Evolutionary conservation across 2,888 invertebrate genomes (phyloP).

Genomic region (Rhopalosiphum nymphaeae): DNA sequence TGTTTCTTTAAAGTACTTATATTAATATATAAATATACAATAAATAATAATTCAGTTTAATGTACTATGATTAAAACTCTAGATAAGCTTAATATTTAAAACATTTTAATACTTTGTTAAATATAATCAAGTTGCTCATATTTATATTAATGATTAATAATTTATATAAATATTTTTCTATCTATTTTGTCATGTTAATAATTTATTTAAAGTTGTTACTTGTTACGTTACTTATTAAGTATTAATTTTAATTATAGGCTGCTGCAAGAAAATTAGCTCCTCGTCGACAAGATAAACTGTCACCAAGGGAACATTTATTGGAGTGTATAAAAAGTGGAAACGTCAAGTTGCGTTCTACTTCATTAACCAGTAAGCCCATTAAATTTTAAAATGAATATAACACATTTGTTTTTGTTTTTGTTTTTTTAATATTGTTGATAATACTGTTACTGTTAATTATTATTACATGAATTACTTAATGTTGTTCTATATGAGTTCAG

Average conservation of each 20-base stretch:
- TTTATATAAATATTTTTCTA: not conserved
- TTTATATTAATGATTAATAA: not conserved
- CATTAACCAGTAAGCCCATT: conserved; percentile 62
- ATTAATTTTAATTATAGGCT: conserved; percentile 73
- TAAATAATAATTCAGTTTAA: not conserved
- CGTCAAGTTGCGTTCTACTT: conserved; percentile 73
- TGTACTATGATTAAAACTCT: not conserved
- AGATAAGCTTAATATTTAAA: not conserved
- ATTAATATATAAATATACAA: not conserved
- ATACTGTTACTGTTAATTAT: not conserved
- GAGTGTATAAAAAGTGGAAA: conserved; percentile 83
- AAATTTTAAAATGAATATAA: conserved; percentile 26
- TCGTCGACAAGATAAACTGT: conserved; percentile 70
- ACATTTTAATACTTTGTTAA: conserved; percentile 6
- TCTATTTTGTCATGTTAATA: not conserved
- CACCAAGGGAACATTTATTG: conserved; percentile 87
- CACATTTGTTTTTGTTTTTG: not conserved
- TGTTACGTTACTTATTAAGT: not conserved
- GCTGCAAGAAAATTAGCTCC: conserved; percentile 88
- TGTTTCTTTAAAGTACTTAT: not conserved
- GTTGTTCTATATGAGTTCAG: not conserved
- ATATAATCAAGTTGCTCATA: not conserved
- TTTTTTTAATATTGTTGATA: not conserved
- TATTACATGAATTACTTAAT: not conserved
- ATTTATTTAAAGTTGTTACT: not conserved